Base-by-base conservation (phyloP, 2,113 vertebrate species). In the Catharus minimus region DNA sequence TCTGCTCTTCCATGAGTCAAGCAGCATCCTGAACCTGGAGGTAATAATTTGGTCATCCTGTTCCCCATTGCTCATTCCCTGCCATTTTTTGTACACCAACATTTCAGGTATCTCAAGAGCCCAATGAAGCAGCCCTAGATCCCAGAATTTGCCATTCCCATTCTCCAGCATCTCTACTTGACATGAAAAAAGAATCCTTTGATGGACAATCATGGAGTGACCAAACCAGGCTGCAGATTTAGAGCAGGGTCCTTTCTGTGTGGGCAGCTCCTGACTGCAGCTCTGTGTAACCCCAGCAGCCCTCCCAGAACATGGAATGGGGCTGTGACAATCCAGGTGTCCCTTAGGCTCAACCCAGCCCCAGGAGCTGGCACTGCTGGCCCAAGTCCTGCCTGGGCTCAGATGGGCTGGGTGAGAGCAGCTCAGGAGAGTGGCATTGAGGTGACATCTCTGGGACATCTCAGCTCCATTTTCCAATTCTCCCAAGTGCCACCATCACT, bases 251-350 rank as follows among this genome's bases (percentile, higher is more conserved):
- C 50, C 23, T 66, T 57, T 17, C 50, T 43, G 4, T n/a, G 32
- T 4, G 14, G 38, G 33, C 24, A 52, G 4, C 1, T 2, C 22
- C 56, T 19, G 49, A 8, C 0, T 27, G 50, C 47, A 39, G 55
- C 43, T 46, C 43, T 13, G 60, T 18, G 61, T 5, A 20, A 39
- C 11, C 33, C 46, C 56, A 50, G 46, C 77, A 52, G 0, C 14
- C 24, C 50, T 71, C 43, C 39, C 55, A 13, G 6, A 47, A 8
- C 0, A 64, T 1, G 60, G 36, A 17, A 12, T 4, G 30, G 11
- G 58, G 39, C 6, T 87, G 71, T 47, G 61, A 30, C 1, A 1
- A 8, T 24, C 12, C 41, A 78, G 27, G 47, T 49, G 47, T 53
- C 58, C 5, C 7, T 20, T 1, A 7, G 81, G 33, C 65, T 86